These are phyloP conservation scores for Todus mexicanus DNA, from an alignment of 2,797 vertebrate species.

Conservation along the genomic window DNA sequence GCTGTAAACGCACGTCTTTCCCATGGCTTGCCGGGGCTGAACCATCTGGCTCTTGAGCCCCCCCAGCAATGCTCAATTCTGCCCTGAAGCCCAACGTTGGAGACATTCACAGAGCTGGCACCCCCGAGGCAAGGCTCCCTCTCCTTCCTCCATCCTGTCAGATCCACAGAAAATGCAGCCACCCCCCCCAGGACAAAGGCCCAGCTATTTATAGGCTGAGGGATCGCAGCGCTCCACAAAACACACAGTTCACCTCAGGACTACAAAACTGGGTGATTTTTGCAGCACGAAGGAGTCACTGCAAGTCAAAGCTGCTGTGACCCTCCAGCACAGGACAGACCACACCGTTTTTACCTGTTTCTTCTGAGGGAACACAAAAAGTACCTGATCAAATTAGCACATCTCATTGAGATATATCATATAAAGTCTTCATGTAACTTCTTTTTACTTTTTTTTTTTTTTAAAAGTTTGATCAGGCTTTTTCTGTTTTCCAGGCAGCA, in stretches of 20 bases:
- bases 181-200: neutral
- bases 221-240: neutral
- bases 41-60: neutral
- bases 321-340: neutral
- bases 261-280: fast-evolving
- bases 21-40: neutral
- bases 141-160: neutral
- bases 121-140: neutral
- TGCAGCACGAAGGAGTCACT: neutral
- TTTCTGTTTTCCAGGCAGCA: neutral
- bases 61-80: neutral
- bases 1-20: fast-evolving
- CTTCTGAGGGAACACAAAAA: neutral
- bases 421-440: neutral
- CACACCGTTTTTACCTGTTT: neutral
- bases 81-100: neutral
- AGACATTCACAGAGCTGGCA: neutral
- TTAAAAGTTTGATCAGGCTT: neutral
- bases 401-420: neutral
- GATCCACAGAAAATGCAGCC: neutral
- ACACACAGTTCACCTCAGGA: fast-evolving
- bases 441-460: neutral
- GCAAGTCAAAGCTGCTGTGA: neutral
- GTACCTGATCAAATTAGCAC: neutral
- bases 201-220: neutral